Conservation (phyloP, 1,140 invertebrate species). For the Pantala flavescens region DNA sequence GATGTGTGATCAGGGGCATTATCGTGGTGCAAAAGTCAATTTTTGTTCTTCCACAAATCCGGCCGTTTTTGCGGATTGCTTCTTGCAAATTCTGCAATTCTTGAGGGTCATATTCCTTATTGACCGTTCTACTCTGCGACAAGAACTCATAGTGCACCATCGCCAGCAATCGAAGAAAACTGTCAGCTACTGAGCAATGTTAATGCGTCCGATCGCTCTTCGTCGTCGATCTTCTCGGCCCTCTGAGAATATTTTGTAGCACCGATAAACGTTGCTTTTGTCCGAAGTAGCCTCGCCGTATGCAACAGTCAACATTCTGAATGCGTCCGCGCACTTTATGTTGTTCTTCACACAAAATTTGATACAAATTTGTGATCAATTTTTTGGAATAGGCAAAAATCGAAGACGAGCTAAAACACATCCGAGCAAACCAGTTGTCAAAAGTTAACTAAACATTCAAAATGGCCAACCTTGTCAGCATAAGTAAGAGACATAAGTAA, state of each 20-base stretch:
- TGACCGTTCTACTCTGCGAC: too few species aligned
- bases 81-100: not conserved
- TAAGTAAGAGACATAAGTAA: too few species aligned
- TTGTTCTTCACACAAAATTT: not conserved
- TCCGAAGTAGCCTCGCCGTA: not conserved
- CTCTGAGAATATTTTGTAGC: not conserved
- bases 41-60: not conserved
- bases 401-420: too few species aligned
- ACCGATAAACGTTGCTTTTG: not conserved
- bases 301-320: not conserved
- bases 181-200: not conserved
- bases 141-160: not conserved
- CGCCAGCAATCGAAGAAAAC: not conserved
- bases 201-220: not conserved
- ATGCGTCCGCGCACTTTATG: not conserved
- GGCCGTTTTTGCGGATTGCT: not conserved
- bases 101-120: too few species aligned
- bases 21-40: constrained; percentile 30
- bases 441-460: too few species aligned
- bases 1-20: constrained; percentile 28
- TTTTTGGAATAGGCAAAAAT: not conserved
- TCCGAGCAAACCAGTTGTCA: too few species aligned
- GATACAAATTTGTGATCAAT: not conserved
- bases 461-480: too few species aligned
- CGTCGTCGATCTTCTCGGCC: not conserved